A percentile compares a stretch with the other conserved stretches of the same genome.
phyloP scores from a whole-genome alignment of 2,797 vertebrate species.

The Nasua narica region DNA sequence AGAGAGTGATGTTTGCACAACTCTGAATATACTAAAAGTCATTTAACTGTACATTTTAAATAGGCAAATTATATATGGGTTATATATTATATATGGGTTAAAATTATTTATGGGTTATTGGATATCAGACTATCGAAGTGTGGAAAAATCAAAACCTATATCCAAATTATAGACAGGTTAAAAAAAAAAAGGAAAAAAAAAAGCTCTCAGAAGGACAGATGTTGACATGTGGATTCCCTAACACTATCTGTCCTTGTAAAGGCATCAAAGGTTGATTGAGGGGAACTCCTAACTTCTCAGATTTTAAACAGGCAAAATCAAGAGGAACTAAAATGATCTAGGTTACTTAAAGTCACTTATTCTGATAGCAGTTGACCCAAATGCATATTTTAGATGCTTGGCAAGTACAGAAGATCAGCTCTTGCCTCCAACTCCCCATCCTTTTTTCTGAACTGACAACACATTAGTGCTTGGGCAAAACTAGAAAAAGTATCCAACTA shows the following conservation, averaged over 20 bases:
- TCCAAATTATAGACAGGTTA: too few species aligned
- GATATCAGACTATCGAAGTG: too few species aligned
- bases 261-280: neutral
- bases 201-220: neutral
- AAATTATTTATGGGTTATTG: too few species aligned
- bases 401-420: neutral
- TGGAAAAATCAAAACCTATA: too few species aligned
- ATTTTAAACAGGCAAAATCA: slow-evolving; percentile 31
- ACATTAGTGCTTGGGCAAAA: neutral
- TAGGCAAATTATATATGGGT: neutral
- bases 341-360: neutral
- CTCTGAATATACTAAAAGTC: neutral
- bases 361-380: neutral
- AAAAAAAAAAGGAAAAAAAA: neutral
- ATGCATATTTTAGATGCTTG: neutral
- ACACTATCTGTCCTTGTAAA: neutral
- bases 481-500: neutral
- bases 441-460: neutral
- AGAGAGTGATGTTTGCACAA: neutral
- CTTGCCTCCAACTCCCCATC: neutral
- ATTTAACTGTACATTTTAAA: neutral
- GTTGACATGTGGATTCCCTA: neutral
- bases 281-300: neutral
- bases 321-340: neutral
- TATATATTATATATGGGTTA: too few species aligned